Conservation (phyloP, 1,140 invertebrate genomes). For the Lasioglossum baleicum region DNA sequence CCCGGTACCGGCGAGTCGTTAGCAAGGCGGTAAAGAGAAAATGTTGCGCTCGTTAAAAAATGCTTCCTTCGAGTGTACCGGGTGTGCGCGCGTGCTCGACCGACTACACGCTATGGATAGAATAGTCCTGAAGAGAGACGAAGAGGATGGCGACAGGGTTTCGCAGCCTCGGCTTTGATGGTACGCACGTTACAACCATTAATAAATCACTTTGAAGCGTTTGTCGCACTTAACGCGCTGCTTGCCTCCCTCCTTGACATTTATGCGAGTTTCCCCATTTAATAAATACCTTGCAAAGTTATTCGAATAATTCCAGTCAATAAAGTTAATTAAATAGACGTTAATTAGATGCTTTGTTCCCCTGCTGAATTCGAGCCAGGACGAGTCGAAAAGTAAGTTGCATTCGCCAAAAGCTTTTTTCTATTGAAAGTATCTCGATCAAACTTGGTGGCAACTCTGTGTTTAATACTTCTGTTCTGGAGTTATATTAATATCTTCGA, state of each 20-base stretch:
- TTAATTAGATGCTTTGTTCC: too few relatives aligned
- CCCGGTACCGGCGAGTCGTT: constrained; percentile 38
- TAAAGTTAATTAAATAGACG: too few relatives aligned
- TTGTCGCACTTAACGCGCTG: constrained; percentile 51
- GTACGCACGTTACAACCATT: constrained; percentile 60
- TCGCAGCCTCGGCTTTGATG: constrained; percentile 16
- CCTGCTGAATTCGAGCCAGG: too few relatives aligned
- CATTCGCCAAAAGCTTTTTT: too few relatives aligned
- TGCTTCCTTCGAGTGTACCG: constrained; percentile 39
- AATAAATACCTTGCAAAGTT: not conserved
- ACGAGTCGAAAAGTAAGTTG: too few relatives aligned
- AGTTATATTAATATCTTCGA: too few relatives aligned
- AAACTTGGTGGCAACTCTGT: too few relatives aligned
- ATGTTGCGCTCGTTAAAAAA: constrained; percentile 60
- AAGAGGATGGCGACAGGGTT: not conserved
- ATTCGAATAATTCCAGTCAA: too few relatives aligned
- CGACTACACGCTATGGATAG: not conserved
- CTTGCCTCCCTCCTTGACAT: constrained; percentile 9
- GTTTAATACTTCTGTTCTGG: too few relatives aligned
- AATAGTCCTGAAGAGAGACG: not conserved
- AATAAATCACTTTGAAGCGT: constrained; percentile 68
- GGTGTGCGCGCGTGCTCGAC: constrained; percentile 17
- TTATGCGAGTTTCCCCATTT: constrained; percentile 2
- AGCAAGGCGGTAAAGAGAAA: constrained; percentile 55
- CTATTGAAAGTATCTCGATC: too few relatives aligned